Evolutionary conservation across 1,140 invertebrate genomes (phyloP).

Genomic region (Hesperophylax magnus): DNA sequence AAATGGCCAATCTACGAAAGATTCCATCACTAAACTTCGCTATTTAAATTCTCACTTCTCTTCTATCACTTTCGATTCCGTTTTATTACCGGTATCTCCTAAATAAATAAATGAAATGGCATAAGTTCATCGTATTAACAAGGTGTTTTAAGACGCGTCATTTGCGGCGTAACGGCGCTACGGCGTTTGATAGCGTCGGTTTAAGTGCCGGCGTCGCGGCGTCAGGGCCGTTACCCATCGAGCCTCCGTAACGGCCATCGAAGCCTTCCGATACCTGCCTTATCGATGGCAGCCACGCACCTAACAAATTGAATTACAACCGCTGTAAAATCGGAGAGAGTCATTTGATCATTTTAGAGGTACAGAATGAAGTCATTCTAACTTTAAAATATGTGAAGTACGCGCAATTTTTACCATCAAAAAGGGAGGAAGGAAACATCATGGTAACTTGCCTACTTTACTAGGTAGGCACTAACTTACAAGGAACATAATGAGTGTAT

Average conservation of each 20-base stretch:
- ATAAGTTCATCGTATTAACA: neutral
- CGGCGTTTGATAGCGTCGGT: constrained; percentile 20
- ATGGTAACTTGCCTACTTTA: too few species aligned
- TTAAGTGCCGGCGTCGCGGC: constrained; percentile 36
- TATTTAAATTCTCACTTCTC: too few species aligned
- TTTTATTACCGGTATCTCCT: constrained; percentile 23
- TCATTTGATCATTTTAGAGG: constrained; percentile 1
- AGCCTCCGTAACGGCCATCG: constrained; percentile 9
- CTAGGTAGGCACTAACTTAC: too few species aligned
- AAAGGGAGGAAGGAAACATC: too few species aligned
- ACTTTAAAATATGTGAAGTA: too few species aligned
- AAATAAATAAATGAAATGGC: constrained; percentile 18
- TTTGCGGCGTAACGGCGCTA: constrained; percentile 15
- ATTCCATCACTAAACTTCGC: too few species aligned
- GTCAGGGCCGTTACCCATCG: neutral
- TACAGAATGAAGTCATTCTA: constrained; percentile 6
- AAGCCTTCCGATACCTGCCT: constrained; percentile 31
- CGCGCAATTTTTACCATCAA: too few species aligned
- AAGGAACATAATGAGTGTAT: too few species aligned
- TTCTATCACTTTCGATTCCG: too few species aligned
- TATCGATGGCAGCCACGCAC: constrained; percentile 37
- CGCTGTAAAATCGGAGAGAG: constrained; percentile 31
- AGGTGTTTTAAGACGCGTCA: constrained; percentile 38
- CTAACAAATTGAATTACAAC: constrained; percentile 44
- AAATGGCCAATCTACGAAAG: too few species aligned